Evolutionary conservation across 1,140 invertebrate species (phyloP), one percentile per base, ranked within the genome.

Genomic region (Brachystomella parvula): DNA sequence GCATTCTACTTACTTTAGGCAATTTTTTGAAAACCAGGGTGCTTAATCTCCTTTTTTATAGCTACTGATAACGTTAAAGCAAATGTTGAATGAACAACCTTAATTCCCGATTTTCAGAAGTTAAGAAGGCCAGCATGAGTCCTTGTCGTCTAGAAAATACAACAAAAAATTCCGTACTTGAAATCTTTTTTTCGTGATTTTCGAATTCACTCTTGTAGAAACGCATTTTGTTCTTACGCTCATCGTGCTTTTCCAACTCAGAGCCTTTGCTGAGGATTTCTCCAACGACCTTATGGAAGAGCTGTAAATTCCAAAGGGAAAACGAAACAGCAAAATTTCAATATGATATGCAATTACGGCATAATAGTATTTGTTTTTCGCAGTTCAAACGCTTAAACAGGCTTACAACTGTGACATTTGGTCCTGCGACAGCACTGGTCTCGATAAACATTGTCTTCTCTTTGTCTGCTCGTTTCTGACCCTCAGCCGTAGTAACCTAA

Each of bases 351-450:
- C 24, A 57, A 60, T 30, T n/a, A 9, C 19, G 26, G 19, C 3
- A 15, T 30, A 60, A 31, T 12, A 12, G 9, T 26, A 19, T 6
- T 53, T 53, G 12, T 15, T 6, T 15, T 53, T 53, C 24, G 12
- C 49, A 53, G 24, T 15, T 17, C 9, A 44, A 44, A 12, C n/a
- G 49, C 24, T 53, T 26, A 9, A 53, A 9, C 6, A 24, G 30
- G 26, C 58, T 31, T 31, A 60, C 58, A 60, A 60, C 31, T 12
- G 58, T 60, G 9, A 60, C 58, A 32, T 60, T 60, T 26, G 58
- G 58, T 26, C 58, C 58, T 19, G 58, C 58, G 19, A 60, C 58
- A 3, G 58, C 58, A 24, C 58, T 60, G 9, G 58, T 60, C 26
- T 60, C 58, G 26, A 60, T 60, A 24, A 60, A 60, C 58, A 60